Base-by-base conservation (phyloP, 2,888 invertebrate species). In the Synanthedon myopaeformis region DNA sequence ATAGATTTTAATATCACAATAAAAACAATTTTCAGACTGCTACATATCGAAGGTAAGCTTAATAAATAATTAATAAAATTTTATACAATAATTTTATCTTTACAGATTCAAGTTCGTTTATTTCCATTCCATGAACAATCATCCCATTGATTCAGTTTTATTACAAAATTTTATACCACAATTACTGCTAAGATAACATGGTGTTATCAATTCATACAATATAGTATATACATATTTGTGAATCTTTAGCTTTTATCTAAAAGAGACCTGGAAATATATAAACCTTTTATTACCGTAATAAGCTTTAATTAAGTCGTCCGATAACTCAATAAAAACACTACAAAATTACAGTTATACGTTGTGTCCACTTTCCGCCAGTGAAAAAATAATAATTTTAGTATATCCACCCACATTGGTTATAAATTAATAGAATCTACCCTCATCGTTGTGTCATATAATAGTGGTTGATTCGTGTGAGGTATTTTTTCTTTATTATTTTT, bases 381-480 rank as follows among this genome's bases (percentile, higher is more conserved):
- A 69, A 72, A 77, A 76, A 79, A 78, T 80, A 78, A 76, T 85
- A 85, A 87, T 87, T 70, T 76, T 77, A 79, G 82, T 74, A 63
- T 85, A 85, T 80, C 86, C 87, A 83, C 86, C 87, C 87, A 86
- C 87, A 86, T 86, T 75, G 85, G 82, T 76, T 80, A 85, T 85
- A 87, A 87, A 87, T 86, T 87, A 87, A 86, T 86, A 86, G 82
- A 81, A 79, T 79, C 75, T 77, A 73, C 85, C 86, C 86, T 77
- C 78, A 85, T 86, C 74, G 63, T 61, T 70, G 71, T 82, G 82
- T 81, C 79, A 72, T 82, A 79, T 83, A 83, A 85, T 84, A 81
- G 83, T 78, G 72, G 72, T 77, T 76, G 74, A 68, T 64, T 78
- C 81, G 83, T 86, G 86, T 86, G 87, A 79, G 86, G 87, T 84